Base-by-base conservation (phyloP, 64 coral and sea anemone genomes). In the Cladopsammia gracilis region DNA sequence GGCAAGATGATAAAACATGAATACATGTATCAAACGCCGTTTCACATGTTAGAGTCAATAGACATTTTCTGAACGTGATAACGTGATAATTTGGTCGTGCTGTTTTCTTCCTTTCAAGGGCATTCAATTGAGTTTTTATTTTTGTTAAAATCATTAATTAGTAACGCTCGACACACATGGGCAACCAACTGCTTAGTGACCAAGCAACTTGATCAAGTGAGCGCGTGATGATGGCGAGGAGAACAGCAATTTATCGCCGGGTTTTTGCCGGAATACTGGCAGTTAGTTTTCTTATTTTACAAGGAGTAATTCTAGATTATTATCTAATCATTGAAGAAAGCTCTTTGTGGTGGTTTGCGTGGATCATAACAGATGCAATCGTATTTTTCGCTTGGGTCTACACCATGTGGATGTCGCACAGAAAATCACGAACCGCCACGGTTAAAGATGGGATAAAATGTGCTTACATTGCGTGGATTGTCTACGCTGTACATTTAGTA, bases 401-500 rank as follows among this genome's bases (percentile, higher is more conserved):
- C 20, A 77, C 93, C 9, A 95, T 95, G 93, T 10, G 90, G 15
- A 88, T 91, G 49, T 94, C 96, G 10, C 72, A 98, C 14, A 54
- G 83, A 62, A 88, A 66, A 49, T 64, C 94, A 10, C 34, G 81
- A 20, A 85, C 44, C 13, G 88, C 62, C 3, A 43, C 62, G 20
- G 34, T 20, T 4, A 59, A 96, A 71, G 96, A 98, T 66, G 96
- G 94, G 62, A 76, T 94, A 0, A 89, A 93, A 8, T 98, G 91
- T 80, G 92, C 92, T 0, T 98, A 91, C 53, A 25, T 99, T 1
- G 94, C 98, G 1, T 99, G 98, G 98, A 75, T 96, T 44, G 94
- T 96, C 3, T 99, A 99, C 18, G 75, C 91, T 1, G 6, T 99
- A 7, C 98, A 99, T 94, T 68, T 99, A 14, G 91, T 96, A 3